These are phyloP conservation scores for Psylliodes chrysocephalus DNA, from an alignment of 2,888 invertebrate genomes.

Conservation along the genomic window DNA sequence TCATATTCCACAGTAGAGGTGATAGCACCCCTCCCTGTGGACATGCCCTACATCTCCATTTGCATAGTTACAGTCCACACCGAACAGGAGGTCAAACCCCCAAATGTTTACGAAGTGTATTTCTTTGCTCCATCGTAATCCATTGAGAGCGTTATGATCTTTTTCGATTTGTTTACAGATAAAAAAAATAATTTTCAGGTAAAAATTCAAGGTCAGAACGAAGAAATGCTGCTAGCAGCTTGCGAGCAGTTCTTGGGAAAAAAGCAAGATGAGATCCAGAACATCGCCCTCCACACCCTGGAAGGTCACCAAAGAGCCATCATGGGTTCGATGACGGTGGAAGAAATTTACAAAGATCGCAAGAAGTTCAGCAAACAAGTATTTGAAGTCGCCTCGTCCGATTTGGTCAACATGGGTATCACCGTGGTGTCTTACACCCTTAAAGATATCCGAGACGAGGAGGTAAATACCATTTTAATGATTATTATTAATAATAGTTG, in stretches of 20 bases:
- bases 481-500: conserved; percentile 13
- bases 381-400: conserved; percentile 94
- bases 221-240: conserved; percentile 89
- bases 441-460: conserved; percentile 94
- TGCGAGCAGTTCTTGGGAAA: conserved; percentile 96
- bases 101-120: too few species aligned
- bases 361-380: conserved; percentile 96
- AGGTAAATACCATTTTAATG: conserved; percentile 69
- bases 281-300: conserved; percentile 89
- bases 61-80: too few species aligned
- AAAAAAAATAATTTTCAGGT: conserved; percentile 68
- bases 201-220: conserved; percentile 89
- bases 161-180: too few species aligned
- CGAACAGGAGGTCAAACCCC: too few species aligned
- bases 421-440: conserved; percentile 95
- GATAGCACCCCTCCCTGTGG: too few species aligned
- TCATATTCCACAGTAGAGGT: too few species aligned
- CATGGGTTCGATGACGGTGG: conserved; percentile 97
- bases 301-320: conserved; percentile 94
- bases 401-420: conserved; percentile 96
- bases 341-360: conserved; percentile 95
- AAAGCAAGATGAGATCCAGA: conserved; percentile 86
- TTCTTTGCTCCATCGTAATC: too few species aligned
- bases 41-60: too few species aligned
- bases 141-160: too few species aligned